Conservation (phyloP, 2,113 vertebrate species). For the Atractosteus spatula region DNA sequence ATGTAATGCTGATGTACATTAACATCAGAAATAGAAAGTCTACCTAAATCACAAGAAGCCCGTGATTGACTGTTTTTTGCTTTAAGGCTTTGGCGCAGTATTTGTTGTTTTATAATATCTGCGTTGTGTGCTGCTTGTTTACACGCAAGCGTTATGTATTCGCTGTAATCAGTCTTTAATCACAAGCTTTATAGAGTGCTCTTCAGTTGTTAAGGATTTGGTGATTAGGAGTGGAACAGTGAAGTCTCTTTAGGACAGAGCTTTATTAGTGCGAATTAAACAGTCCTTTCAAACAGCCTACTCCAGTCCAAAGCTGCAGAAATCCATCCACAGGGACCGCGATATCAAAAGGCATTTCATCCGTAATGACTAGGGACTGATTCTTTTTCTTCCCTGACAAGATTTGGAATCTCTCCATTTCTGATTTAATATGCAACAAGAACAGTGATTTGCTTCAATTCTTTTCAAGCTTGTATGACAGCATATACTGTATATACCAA, state of each 20-base stretch:
- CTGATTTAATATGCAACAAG: constrained; percentile 31
- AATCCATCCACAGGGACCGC: constrained; percentile 5
- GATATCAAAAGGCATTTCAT: constrained; percentile 14
- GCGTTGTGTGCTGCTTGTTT: constrained; percentile 20
- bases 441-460: not conserved
- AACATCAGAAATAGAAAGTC: too few species aligned
- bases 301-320: constrained; percentile 7
- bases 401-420: constrained; percentile 16
- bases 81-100: not conserved
- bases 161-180: constrained; percentile 30
- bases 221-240: constrained; percentile 8
- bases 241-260: constrained; percentile 15
- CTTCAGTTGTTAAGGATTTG: constrained; percentile 28
- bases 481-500: not conserved
- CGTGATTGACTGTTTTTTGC: not conserved
- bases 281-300: constrained; percentile 16
- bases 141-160: constrained; percentile 24
- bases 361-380: constrained; percentile 12
- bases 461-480: not conserved
- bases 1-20: too few species aligned
- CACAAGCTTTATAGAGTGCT: constrained; percentile 18
- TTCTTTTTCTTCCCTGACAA: not conserved
- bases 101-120: constrained; percentile 1
- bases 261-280: constrained; percentile 16
- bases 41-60: not conserved